Conservation (phyloP, 2,113 vertebrate species). For the Campylomormyrus numenius region DNA sequence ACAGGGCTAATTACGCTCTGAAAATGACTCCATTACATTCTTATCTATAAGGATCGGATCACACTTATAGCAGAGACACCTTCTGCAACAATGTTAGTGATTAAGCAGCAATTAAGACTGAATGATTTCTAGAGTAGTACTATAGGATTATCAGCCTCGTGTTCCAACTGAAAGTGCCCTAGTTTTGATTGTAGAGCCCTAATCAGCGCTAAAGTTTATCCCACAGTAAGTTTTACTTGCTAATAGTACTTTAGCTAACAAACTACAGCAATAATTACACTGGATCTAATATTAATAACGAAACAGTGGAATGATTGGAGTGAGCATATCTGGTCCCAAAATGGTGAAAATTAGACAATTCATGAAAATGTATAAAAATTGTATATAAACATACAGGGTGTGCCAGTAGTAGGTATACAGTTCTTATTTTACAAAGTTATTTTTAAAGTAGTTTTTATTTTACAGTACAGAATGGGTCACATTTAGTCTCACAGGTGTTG, state of each 20-base stretch:
- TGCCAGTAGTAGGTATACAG: too few relatives aligned
- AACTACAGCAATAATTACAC: not conserved
- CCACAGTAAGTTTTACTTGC: slow-evolving; percentile 11
- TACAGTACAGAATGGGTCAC: not conserved
- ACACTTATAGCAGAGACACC: not conserved
- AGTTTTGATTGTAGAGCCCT: not conserved
- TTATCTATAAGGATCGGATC: not conserved
- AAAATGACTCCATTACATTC: not conserved
- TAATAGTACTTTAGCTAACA: not conserved
- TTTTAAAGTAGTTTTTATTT: not conserved
- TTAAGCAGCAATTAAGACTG: not conserved
- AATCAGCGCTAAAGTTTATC: not conserved
- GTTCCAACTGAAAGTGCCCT: not conserved
- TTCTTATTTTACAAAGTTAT: not conserved
- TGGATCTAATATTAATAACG: not conserved
- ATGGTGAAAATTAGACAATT: not conserved
- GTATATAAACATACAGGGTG: not conserved
- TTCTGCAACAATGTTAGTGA: not conserved
- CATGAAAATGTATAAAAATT: not conserved
- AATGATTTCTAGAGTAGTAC: not conserved
- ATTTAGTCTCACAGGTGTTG: not conserved
- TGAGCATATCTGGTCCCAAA: not conserved
- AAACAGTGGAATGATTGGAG: not conserved
- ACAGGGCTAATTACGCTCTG: not conserved
- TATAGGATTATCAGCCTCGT: not conserved